Evolutionary conservation across 2,888 invertebrate species (phyloP).

Genomic region (Synergus gifuensis): DNA sequence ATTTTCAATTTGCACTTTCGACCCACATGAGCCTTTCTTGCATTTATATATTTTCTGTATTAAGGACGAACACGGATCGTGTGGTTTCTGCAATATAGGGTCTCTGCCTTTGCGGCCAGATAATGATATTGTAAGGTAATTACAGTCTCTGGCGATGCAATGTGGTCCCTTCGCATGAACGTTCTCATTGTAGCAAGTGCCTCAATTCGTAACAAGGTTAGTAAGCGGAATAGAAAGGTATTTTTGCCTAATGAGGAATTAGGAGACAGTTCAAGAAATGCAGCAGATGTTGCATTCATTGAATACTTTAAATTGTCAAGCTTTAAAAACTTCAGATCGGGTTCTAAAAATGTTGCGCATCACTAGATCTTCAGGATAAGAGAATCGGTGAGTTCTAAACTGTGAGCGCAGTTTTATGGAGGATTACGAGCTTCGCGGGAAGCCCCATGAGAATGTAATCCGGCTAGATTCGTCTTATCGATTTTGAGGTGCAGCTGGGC

Average conservation of each 20-base stretch:
- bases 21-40: constrained; percentile 3
- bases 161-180: background rate
- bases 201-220: background rate
- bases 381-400: constrained; percentile 54
- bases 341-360: background rate
- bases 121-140: background rate
- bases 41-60: background rate
- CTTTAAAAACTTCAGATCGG: too few relatives aligned
- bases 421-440: constrained; percentile 74
- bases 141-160: background rate
- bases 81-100: background rate
- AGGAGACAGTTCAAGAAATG: background rate
- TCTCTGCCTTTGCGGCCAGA: background rate
- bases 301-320: too few relatives aligned
- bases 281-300: background rate
- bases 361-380: background rate
- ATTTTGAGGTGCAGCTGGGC: constrained; percentile 74
- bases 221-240: background rate
- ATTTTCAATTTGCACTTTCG: constrained; percentile 42
- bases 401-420: constrained; percentile 64
- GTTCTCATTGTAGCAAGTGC: background rate
- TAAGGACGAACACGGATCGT: background rate
- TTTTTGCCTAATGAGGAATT: background rate
- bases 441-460: constrained; percentile 76
- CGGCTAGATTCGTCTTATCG: constrained; percentile 76